Percentiles rank a stretch among this genome's conserved stretches.
Conservation (phyloP, 1,140 invertebrate genomes). For the Calliopsis andreniformis region DNA sequence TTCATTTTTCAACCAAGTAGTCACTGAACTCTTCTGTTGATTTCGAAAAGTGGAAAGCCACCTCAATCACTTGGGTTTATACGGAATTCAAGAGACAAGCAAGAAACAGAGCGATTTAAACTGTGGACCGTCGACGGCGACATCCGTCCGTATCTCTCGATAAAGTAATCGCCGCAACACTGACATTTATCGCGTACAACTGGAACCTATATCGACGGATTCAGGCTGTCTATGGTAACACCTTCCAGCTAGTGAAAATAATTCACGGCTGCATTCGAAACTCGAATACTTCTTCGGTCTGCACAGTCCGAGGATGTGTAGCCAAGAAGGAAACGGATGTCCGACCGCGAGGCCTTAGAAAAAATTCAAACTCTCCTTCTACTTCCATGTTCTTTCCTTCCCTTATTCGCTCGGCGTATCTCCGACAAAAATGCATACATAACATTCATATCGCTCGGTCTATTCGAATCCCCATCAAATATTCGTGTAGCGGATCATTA, state of each 20-base stretch:
- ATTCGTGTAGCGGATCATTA: too few species aligned
- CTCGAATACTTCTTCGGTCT: neutral
- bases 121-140: too few species aligned
- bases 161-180: neutral
- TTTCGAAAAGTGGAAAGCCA: too few species aligned
- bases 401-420: too few species aligned
- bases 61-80: too few species aligned
- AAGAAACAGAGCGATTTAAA: too few species aligned
- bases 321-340: neutral
- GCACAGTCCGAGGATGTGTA: neutral
- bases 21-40: too few species aligned
- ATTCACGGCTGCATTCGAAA: conserved; percentile 18
- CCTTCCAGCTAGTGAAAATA: conserved; percentile 19
- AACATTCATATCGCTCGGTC: too few species aligned
- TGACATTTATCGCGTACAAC: conserved; percentile 43
- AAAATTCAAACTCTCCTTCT: conserved; percentile 52
- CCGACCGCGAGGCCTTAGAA: conserved; percentile 5
- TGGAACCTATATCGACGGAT: conserved; percentile 17
- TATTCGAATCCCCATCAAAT: too few species aligned
- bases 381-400: too few species aligned
- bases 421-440: neutral
- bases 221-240: conserved; percentile 20
- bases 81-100: too few species aligned
- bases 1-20: too few species aligned
- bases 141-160: neutral